Evolutionary conservation across 2,113 vertebrate species (phyloP).

Genomic region (Anthoscopus minutus): DNA sequence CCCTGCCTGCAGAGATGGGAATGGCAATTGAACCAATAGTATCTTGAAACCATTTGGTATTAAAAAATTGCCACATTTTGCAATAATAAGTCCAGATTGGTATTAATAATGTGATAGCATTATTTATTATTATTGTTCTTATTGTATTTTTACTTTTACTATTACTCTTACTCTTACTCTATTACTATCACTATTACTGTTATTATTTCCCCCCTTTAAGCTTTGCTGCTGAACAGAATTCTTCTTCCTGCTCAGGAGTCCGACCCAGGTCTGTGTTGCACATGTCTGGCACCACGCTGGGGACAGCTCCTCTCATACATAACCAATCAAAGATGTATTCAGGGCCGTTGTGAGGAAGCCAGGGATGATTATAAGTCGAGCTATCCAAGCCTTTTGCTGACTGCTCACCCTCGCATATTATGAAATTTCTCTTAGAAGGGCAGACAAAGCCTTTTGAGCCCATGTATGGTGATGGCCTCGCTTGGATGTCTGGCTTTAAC

Average conservation of each 20-base stretch:
- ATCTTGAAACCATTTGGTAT: slow-evolving; percentile 39
- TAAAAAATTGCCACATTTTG: slow-evolving; percentile 62
- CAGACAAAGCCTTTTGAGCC: slow-evolving; percentile 67
- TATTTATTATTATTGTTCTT: not conserved
- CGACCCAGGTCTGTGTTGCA: slow-evolving; percentile 54
- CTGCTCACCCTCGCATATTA: slow-evolving; percentile 62
- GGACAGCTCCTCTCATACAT: slow-evolving; percentile 68
- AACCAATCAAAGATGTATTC: slow-evolving; percentile 77
- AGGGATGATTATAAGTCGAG: slow-evolving; percentile 41
- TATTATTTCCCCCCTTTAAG: not conserved
- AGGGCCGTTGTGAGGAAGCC: slow-evolving; percentile 64
- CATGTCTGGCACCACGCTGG: slow-evolving; percentile 72
- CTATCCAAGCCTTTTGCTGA: slow-evolving; percentile 65
- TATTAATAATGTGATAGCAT: not conserved
- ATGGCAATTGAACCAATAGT: not conserved
- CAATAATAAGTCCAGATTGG: not conserved
- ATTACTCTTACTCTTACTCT: not conserved
- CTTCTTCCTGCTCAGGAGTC: slow-evolving; percentile 62
- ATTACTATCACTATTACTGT: not conserved
- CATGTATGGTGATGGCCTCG: slow-evolving; percentile 48
- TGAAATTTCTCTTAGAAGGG: slow-evolving; percentile 64
- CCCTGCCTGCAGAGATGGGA: not conserved
- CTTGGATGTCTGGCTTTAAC: slow-evolving; percentile 60
- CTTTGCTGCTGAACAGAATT: slow-evolving; percentile 52
- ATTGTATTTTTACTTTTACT: not conserved